Base-by-base conservation (phyloP, 2,797 vertebrate species). In the Mus spretus region DNA sequence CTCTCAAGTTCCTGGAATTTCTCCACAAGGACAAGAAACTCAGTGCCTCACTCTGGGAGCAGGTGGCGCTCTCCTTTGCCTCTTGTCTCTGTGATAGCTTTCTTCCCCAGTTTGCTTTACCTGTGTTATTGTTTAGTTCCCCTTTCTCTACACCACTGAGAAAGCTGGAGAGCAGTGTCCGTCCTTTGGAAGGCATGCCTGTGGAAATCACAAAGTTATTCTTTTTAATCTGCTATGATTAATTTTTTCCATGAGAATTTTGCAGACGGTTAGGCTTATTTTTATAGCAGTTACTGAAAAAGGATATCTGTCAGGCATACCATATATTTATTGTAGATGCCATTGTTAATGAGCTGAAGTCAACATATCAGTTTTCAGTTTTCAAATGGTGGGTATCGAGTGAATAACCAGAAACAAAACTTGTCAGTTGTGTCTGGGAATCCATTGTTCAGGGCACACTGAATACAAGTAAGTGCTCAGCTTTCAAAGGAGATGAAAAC, bases 341-440 rank as follows among this genome's bases (percentile, higher is more conserved):
- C 31, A 13, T 95, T 98, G 97, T 98, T 98, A 98, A 91, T 12
- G 93, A 97, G 89, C 6, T 98, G 95, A 98, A 98, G 97, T 98
- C 95, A 97, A 93, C n/a, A 0, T 98, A 98, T 98, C 98, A 90
- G 44, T 96, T 99, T 98, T 98, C 98, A 94, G 77, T 97, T 98
- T 97, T 98, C 98, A 98, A 98, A 94, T 89, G 65, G 79, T 50
- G 40, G 96, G 97, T 98, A 98, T 98, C 98, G 97, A 97, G 98
- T 98, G 97, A 98, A 98, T 97, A 98, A 97, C 92, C 96, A 98
- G 97, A 98, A 98, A 98, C 70, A 96, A 98, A 98, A 97, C 98
- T 97, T 98, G 98, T 98, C 98, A 97, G 94, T 97, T 98, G 96
- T 97, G 96, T 95, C 97, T 98, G 97, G 95, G 97, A 98, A 97